These are phyloP conservation scores for Dunckerocampus dactyliophorus DNA, from an alignment of 2,113 vertebrate species.

Conservation along the genomic window DNA sequence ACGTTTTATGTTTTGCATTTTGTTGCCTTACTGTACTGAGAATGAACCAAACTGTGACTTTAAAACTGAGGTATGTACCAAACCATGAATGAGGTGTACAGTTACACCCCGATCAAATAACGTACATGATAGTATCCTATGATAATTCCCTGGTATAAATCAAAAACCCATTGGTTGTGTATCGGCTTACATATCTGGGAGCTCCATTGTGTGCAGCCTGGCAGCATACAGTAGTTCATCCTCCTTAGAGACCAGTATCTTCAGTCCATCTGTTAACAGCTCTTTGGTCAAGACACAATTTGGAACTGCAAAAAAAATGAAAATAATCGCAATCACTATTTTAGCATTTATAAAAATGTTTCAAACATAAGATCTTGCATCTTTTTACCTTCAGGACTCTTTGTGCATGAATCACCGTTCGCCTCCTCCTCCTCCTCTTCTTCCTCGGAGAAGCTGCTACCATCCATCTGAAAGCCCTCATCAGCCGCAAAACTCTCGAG, in stretches of 20 bases:
- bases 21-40: too few species aligned
- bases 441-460: constrained; percentile 84
- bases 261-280: constrained; percentile 84
- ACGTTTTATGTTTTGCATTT: too few species aligned
- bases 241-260: constrained; percentile 90
- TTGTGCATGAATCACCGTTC: constrained; percentile 33
- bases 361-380: background rate
- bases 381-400: constrained; percentile 51
- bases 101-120: too few species aligned
- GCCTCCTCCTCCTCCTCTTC: constrained; percentile 65
- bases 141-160: background rate
- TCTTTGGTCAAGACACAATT: constrained; percentile 86
- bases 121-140: background rate
- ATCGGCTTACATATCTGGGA: constrained; percentile 84
- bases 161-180: background rate
- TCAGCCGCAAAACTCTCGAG: constrained; percentile 88
- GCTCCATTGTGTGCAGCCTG: constrained; percentile 82
- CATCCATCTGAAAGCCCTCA: constrained; percentile 86
- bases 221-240: constrained; percentile 91
- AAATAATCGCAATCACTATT: constrained; percentile 11
- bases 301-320: constrained; percentile 52
- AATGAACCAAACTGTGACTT: too few species aligned
- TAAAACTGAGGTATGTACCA: too few species aligned
- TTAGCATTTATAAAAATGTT: background rate
- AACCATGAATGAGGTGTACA: too few species aligned